Evolutionary conservation across 2,888 invertebrate species (phyloP).

Genomic region (Drosophila putrida): DNA sequence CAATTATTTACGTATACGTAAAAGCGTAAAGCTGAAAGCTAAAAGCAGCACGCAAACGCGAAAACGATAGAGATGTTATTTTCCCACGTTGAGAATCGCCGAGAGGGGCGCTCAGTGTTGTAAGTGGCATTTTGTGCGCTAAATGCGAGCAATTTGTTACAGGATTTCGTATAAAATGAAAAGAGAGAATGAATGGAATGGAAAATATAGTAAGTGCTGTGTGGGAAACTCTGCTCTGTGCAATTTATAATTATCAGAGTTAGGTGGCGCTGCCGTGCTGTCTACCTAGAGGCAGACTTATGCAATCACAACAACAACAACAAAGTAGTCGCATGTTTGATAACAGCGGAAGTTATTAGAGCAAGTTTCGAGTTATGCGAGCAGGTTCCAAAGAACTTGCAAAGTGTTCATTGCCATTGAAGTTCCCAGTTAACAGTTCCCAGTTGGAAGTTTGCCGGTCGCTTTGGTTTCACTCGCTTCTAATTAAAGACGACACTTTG

Average conservation of each 20-base stretch:
- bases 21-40: too few relatives aligned
- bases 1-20: slow-evolving; percentile 68
- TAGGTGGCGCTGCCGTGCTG: slow-evolving; percentile 66
- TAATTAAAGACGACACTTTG: slow-evolving; percentile 81
- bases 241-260: slow-evolving; percentile 71
- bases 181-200: slow-evolving; percentile 5
- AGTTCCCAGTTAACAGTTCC: slow-evolving; percentile 23
- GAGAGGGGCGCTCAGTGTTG: slow-evolving; percentile 34
- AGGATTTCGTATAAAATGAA: slow-evolving; percentile 58
- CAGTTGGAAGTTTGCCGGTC: slow-evolving; percentile 21
- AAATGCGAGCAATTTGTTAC: slow-evolving; percentile 76
- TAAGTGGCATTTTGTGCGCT: slow-evolving; percentile 76
- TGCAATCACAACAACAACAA: slow-evolving; percentile 36
- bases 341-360: slow-evolving; percentile 75
- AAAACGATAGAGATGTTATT: slow-evolving; percentile 27
- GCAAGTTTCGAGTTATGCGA: slow-evolving; percentile 56
- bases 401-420: slow-evolving; percentile 48
- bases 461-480: slow-evolving; percentile 67
- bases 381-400: slow-evolving; percentile 70
- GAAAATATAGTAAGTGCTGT: slow-evolving; percentile 7
- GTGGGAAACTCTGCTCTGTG: slow-evolving; percentile 39
- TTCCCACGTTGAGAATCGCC: slow-evolving; percentile 52
- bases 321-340: slow-evolving; percentile 51
- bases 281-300: slow-evolving; percentile 19
- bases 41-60: slow-evolving; percentile 34